Percentiles rank a stretch among this genome's conserved stretches.
Evolutionary conservation across 2,113 vertebrate genomes (phyloP).

Genomic region (Ammospiza nelsoni): DNA sequence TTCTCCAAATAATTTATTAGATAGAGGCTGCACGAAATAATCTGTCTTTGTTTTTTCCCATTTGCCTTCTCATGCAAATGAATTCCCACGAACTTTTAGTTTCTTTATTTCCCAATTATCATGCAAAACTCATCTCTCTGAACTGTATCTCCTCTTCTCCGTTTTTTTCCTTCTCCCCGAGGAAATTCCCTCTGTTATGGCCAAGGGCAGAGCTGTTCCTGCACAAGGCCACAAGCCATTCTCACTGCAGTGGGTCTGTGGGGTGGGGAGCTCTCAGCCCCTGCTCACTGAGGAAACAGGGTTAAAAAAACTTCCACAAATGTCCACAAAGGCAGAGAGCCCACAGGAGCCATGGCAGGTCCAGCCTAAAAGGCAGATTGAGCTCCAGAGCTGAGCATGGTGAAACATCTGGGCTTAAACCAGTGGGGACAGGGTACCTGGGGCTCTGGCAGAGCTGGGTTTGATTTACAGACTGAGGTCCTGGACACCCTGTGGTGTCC

Average conservation of each 20-base stretch:
- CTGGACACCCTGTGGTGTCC: too few relatives aligned
- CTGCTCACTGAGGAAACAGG: neutral
- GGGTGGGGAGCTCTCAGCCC: neutral
- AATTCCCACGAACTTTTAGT: slow-evolving; percentile 39
- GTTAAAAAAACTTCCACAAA: neutral
- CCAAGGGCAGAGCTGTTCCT: neutral
- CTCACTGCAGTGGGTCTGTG: neutral
- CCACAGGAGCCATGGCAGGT: neutral
- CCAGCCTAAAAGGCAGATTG: neutral
- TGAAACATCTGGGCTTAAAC: neutral
- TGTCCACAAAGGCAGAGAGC: accelerated
- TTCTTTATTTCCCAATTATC: slow-evolving; percentile 39
- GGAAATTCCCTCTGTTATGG: neutral
- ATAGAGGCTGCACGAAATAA: slow-evolving; percentile 16
- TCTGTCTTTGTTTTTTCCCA: neutral
- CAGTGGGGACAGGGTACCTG: accelerated
- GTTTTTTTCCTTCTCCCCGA: neutral
- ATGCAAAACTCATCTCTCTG: slow-evolving; percentile 35
- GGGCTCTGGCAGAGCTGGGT: neutral
- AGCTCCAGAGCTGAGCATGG: neutral
- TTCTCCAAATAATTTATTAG: slow-evolving; percentile 48
- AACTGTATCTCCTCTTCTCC: neutral
- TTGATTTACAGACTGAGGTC: neutral
- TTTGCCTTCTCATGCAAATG: slow-evolving; percentile 16
- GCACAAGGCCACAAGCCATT: neutral